Conservation (phyloP, 2,113 vertebrate genomes). For the Brachionichthys hirsutus region DNA sequence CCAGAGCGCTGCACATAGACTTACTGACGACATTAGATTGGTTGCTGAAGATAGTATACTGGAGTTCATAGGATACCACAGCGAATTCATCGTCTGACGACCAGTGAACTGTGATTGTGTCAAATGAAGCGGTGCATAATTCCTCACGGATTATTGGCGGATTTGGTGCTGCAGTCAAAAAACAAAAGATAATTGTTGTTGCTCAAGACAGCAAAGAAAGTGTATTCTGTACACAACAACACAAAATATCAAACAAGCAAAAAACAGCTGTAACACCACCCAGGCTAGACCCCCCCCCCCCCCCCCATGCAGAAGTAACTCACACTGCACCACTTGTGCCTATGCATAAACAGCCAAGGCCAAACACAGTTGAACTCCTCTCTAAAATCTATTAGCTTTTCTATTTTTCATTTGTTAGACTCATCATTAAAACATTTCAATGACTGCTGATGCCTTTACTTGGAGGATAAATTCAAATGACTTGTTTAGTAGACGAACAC, state of each 20-base stretch:
- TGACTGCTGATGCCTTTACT: not conserved
- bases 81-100: slow-evolving; percentile 96
- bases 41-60: slow-evolving; percentile 96
- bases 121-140: slow-evolving; percentile 95
- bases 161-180: slow-evolving; percentile 84
- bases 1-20: slow-evolving; percentile 60
- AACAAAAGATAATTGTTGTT: slow-evolving; percentile 38
- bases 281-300: too few species aligned
- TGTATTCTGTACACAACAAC: slow-evolving; percentile 7
- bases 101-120: slow-evolving; percentile 98
- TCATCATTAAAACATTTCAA: not conserved
- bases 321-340: slow-evolving; percentile 22
- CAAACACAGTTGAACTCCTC: slow-evolving; percentile 13
- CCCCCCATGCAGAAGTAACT: slow-evolving; percentile 44
- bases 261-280: slow-evolving; percentile 7
- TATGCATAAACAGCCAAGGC: slow-evolving; percentile 54
- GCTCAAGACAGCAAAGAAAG: slow-evolving; percentile 28
- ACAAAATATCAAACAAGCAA: slow-evolving; percentile 20
- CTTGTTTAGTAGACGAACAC: not conserved
- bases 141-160: slow-evolving; percentile 93
- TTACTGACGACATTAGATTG: slow-evolving; percentile 97
- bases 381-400: slow-evolving; percentile 15
- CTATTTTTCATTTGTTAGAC: slow-evolving; percentile 13
- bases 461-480: slow-evolving; percentile 6
- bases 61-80: slow-evolving; percentile 95